Conservation (phyloP, 2,888 invertebrate genomes). For the Crioceris asparagi region DNA sequence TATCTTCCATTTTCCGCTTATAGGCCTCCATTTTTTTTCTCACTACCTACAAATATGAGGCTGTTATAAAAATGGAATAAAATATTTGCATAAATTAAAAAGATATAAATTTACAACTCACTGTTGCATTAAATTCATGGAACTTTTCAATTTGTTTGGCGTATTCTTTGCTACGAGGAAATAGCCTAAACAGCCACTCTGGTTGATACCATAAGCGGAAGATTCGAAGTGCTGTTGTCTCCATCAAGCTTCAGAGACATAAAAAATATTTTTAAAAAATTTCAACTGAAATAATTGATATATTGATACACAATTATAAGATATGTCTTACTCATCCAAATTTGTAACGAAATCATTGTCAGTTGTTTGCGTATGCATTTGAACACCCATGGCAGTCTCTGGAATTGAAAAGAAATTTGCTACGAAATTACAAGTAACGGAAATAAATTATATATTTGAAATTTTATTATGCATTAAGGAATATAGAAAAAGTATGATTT, state of each 20-base stretch:
- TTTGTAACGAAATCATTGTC: constrained; percentile 7
- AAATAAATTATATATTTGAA: neutral
- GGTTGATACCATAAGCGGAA: constrained; percentile 11
- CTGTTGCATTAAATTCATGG: constrained; percentile 6
- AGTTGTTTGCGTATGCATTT: constrained; percentile 12
- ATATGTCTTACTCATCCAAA: constrained; percentile 12
- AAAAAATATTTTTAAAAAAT: constrained; percentile 1
- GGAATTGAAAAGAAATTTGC: too few species aligned
- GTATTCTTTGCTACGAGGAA: constrained; percentile 6
- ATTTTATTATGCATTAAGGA: too few species aligned
- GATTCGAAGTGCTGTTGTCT: constrained; percentile 8
- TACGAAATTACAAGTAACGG: too few species aligned
- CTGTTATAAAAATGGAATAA: neutral
- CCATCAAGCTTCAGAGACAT: constrained; percentile 9
- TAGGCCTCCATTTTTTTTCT: constrained; percentile 6
- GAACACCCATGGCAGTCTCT: constrained; percentile 15
- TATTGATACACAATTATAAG: neutral
- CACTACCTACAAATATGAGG: constrained; percentile 6
- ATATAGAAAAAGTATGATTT: too few species aligned
- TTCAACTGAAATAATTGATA: neutral
- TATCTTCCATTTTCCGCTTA: constrained; percentile 1
- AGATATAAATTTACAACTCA: too few species aligned
- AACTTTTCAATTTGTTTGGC: constrained; percentile 2
- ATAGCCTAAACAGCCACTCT: constrained; percentile 10
- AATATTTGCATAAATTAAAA: neutral